Conservation (phyloP, 2,797 vertebrate genomes). For the Echiichthys vipera region DNA sequence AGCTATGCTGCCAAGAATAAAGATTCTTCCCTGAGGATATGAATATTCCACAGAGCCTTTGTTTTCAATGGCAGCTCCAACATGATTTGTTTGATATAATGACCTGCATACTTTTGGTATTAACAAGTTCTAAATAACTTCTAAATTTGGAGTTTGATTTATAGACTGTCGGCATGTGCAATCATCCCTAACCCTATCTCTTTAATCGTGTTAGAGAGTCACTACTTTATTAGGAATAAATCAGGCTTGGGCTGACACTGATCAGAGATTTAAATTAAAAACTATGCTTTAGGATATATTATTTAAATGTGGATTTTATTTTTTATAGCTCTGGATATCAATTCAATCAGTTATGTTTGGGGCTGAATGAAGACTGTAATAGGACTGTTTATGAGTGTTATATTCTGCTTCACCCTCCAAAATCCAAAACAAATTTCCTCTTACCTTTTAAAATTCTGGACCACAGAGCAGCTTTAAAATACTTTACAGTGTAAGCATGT, state of each 20-base stretch:
- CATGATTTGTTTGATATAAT: conserved; percentile 11
- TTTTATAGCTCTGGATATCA: too few relatives aligned
- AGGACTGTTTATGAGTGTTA: background rate
- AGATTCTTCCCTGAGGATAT: conserved; percentile 26
- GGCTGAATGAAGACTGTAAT: too few relatives aligned
- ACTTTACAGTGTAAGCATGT: too few relatives aligned
- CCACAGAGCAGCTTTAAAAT: background rate
- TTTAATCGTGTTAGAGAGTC: too few relatives aligned
- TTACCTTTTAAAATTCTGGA: background rate
- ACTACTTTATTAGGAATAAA: too few relatives aligned
- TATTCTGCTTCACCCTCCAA: background rate
- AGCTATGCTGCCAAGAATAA: conserved; percentile 10
- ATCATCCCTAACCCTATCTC: too few relatives aligned
- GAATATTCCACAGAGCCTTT: conserved; percentile 16
- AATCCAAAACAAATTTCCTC: background rate
- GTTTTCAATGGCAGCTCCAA: conserved; percentile 19
- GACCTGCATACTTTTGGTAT: background rate
- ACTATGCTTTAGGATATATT: too few relatives aligned
- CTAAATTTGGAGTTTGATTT: background rate
- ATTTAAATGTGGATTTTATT: too few relatives aligned
- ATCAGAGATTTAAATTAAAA: too few relatives aligned
- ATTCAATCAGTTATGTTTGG: too few relatives aligned
- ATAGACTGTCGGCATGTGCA: background rate
- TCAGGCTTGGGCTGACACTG: too few relatives aligned
- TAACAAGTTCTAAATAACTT: background rate